Percentiles rank a stretch among this genome's conserved stretches.
Conservation (phyloP, 2,797 vertebrate species). For the Girardinus metallicus region DNA sequence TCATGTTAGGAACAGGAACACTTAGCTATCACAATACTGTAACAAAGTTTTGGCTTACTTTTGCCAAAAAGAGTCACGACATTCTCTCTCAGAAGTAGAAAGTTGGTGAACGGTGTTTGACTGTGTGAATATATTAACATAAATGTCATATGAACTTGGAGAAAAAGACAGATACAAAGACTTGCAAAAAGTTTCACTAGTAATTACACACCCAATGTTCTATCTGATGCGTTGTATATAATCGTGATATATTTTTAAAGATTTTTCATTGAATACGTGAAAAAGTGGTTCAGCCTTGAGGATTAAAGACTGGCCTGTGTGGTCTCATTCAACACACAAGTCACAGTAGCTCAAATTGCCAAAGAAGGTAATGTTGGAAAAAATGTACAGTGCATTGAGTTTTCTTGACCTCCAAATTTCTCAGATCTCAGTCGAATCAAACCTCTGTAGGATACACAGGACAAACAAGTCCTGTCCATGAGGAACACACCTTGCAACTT, state of each 20-base stretch:
- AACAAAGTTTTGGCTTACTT: no score
- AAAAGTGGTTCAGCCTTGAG: background rate
- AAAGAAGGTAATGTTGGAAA: background rate
- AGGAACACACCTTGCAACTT: background rate
- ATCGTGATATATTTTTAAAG: background rate
- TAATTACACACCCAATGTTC: background rate
- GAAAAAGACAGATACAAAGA: background rate
- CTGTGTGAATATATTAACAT: background rate
- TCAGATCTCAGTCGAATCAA: background rate
- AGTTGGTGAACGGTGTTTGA: background rate
- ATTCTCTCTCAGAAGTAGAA: no score
- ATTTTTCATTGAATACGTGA: background rate
- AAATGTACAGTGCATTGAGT: background rate
- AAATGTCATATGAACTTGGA: background rate
- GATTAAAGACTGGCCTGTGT: background rate
- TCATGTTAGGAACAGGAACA: background rate
- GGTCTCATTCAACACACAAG: background rate
- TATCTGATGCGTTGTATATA: background rate
- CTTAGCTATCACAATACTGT: background rate
- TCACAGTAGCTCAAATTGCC: background rate
- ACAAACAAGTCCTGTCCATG: background rate
- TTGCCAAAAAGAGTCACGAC: no score
- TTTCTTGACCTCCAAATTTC: background rate
- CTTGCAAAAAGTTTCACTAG: background rate
- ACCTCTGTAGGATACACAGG: background rate